Conservation (phyloP, 2,888 invertebrate species). For the Pterostichus madidus region DNA sequence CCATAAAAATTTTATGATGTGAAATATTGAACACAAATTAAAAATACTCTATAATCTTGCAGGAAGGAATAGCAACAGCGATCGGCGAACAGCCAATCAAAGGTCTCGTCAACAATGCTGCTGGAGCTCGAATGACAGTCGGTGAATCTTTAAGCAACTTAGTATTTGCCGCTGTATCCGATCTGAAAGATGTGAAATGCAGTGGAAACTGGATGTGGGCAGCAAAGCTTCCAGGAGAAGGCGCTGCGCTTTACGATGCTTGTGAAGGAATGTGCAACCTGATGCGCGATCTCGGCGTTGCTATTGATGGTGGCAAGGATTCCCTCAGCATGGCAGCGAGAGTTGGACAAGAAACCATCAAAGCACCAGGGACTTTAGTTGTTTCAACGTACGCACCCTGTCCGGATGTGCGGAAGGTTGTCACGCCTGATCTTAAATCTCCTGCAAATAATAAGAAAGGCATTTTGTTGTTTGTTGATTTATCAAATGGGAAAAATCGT, state of each 20-base stretch:
- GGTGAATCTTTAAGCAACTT: constrained; percentile 97
- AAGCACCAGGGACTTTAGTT: constrained; percentile 93
- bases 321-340: constrained; percentile 98
- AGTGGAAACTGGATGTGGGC: constrained; percentile 99
- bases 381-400: constrained; percentile 98
- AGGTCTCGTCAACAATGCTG: constrained; percentile 89
- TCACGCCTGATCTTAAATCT: constrained; percentile 95
- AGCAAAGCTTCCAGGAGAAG: constrained; percentile 96
- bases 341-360: constrained; percentile 84
- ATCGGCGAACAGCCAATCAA: constrained; percentile 99
- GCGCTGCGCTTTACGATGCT: constrained; percentile 91
- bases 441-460: constrained; percentile 82
- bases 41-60: constrained; percentile 70
- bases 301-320: constrained; percentile 98
- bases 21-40: constrained; percentile 1
- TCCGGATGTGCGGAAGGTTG: constrained; percentile 89
- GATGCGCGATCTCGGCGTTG: constrained; percentile 91
- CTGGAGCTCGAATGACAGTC: constrained; percentile 96
- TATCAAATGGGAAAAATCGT: constrained; percentile 86
- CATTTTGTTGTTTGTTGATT: constrained; percentile 87
- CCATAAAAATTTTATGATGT: too few relatives aligned
- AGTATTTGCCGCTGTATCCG: constrained; percentile 85
- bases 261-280: constrained; percentile 92
- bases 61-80: constrained; percentile 93
- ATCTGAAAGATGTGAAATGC: constrained; percentile 94